Conservation (phyloP, 2,113 vertebrate species). For the Hystrix brachyura region DNA sequence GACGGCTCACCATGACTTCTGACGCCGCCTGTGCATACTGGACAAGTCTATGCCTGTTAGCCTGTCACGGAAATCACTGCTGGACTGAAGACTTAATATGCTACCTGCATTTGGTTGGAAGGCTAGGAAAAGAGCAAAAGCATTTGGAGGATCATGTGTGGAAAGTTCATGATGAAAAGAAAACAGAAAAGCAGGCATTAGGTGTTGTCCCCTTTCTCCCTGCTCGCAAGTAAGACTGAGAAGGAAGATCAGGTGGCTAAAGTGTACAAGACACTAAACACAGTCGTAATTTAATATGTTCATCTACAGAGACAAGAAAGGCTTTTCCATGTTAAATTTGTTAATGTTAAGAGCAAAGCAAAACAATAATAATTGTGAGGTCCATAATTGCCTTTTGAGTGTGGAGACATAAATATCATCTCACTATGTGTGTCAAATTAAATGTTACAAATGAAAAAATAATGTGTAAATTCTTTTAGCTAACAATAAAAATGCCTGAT, state of each 20-base stretch:
- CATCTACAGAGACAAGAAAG: not conserved
- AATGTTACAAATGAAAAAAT: not conserved
- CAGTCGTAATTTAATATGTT: not conserved
- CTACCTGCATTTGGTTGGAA: not conserved
- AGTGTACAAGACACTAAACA: not conserved
- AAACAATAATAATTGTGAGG: not conserved
- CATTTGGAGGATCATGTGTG: not conserved
- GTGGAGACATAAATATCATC: not conserved
- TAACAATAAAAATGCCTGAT: not conserved
- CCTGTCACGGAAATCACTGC: not conserved
- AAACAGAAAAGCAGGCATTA: not conserved
- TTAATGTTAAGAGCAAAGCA: not conserved
- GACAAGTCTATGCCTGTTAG: no score
- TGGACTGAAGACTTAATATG: not conserved
- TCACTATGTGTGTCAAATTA: not conserved
- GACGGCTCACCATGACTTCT: not conserved
- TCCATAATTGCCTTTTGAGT: not conserved
- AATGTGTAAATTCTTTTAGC: not conserved
- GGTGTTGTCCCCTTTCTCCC: not conserved
- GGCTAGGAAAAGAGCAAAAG: not conserved
- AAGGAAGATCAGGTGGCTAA: not conserved
- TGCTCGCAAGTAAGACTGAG: not conserved
- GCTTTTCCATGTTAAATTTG: not conserved
- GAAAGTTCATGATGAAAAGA: not conserved
- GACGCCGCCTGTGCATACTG: not conserved